Conservation (phyloP, 2,797 vertebrate species). For the Sandelia bainsii region DNA sequence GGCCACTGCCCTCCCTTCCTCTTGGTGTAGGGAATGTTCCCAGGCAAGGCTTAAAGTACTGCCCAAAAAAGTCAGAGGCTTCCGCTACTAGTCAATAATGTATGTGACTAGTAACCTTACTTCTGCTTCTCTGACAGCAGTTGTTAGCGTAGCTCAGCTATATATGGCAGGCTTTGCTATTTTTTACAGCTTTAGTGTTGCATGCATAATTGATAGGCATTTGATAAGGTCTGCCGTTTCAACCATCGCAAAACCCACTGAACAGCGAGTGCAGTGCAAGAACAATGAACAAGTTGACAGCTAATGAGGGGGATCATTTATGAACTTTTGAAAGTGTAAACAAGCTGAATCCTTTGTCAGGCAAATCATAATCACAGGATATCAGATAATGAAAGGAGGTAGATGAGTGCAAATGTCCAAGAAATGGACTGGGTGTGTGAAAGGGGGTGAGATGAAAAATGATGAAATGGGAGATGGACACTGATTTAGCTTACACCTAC, state of each 20-base stretch:
- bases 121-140: slow-evolving; percentile 37
- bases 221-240: slow-evolving; percentile 76
- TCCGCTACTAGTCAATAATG: slow-evolving; percentile 74
- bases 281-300: slow-evolving; percentile 64
- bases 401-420: slow-evolving; percentile 66
- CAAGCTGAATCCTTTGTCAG: slow-evolving; percentile 60
- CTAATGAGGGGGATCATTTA: slow-evolving; percentile 63
- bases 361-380: slow-evolving; percentile 66
- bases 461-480: too few relatives aligned
- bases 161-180: slow-evolving; percentile 52
- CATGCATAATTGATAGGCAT: slow-evolving; percentile 75
- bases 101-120: slow-evolving; percentile 47
- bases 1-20: slow-evolving; percentile 57
- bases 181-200: slow-evolving; percentile 50
- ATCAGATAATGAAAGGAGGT: slow-evolving; percentile 55
- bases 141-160: slow-evolving; percentile 66
- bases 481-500: too few relatives aligned
- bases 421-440: slow-evolving; percentile 28
- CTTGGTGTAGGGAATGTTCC: slow-evolving; percentile 40
- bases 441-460: slow-evolving; percentile 29
- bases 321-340: slow-evolving; percentile 70
- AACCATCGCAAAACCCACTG: slow-evolving; percentile 37
- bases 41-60: slow-evolving; percentile 65
- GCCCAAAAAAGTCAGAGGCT: slow-evolving; percentile 48
- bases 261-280: slow-evolving; percentile 7